A percentile compares a stretch with the other conserved stretches of the same genome.
Evolutionary conservation across 2,888 invertebrate species (phyloP).

Genomic region (Polydrusus tereticollis): DNA sequence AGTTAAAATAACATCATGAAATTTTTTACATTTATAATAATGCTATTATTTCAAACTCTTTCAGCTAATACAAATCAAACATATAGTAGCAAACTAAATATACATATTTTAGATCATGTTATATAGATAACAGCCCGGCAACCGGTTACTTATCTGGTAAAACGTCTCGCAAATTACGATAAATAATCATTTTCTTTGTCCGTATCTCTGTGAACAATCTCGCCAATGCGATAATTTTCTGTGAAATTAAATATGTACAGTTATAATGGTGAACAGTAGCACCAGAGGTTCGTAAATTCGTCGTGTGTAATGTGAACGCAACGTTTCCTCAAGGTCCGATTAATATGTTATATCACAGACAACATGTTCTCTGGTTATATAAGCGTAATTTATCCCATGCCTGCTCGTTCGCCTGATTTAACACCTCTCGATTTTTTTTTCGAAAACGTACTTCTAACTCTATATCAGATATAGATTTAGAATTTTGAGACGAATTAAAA

Average conservation of each 20-base stretch:
- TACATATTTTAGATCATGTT: neutral
- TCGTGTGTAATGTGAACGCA: constrained; percentile 37
- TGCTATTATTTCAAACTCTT: neutral
- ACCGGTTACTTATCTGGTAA: constrained; percentile 29
- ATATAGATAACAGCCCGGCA: neutral
- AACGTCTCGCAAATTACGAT: constrained; percentile 25
- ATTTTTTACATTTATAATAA: too few species aligned
- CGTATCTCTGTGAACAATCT: constrained; percentile 30
- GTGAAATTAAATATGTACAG: constrained; percentile 41
- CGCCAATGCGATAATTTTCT: constrained; percentile 35
- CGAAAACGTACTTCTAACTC: too few species aligned
- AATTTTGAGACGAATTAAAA: too few species aligned
- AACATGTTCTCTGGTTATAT: too few species aligned
- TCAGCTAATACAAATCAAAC: neutral
- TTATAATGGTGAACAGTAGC: constrained; percentile 38
- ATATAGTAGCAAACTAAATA: neutral
- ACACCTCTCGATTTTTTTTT: too few species aligned
- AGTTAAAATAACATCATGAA: too few species aligned
- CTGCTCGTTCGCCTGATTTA: too few species aligned
- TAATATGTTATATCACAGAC: constrained; percentile 24
- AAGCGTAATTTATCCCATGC: too few species aligned
- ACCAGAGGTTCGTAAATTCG: constrained; percentile 33
- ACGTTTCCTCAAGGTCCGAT: constrained; percentile 37
- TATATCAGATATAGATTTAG: too few species aligned
- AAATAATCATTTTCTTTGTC: constrained; percentile 34